Percentiles rank a stretch among this genome's conserved stretches.
Conservation (phyloP, 23 tunicate species). For the Halocynthia roretzi region DNA sequence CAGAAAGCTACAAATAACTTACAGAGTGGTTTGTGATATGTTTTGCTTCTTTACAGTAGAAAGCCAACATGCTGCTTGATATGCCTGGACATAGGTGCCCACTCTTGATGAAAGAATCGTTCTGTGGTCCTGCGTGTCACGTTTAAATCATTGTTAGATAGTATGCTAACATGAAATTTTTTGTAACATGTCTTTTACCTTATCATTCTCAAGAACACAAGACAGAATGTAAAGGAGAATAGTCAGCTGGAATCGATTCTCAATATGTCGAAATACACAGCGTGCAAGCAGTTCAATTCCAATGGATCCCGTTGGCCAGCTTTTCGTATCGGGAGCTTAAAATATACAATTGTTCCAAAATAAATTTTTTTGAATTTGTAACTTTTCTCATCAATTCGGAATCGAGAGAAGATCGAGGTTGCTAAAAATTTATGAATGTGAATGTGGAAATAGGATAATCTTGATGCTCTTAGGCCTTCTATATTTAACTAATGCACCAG, state of each 20-base stretch:
- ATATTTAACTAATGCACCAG: no score
- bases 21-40: constrained; percentile 43
- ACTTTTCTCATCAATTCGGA: no score
- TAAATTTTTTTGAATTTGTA: no score
- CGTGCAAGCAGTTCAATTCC: constrained; percentile 51
- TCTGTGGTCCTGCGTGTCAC: not conserved
- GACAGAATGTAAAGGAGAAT: constrained; percentile 35
- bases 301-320: constrained; percentile 18
- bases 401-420: no score
- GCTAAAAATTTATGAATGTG: no score
- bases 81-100: constrained; percentile 43
- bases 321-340: not conserved
- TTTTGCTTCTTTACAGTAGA: constrained; percentile 32
- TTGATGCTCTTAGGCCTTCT: no score
- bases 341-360: no score
- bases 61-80: constrained; percentile 59
- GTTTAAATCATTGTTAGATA: not conserved
- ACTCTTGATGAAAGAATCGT: constrained; percentile 18
- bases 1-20: constrained; percentile 4
- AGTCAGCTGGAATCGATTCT: constrained; percentile 62
- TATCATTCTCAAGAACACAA: not conserved
- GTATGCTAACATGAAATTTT: no score
- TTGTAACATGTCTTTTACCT: not conserved
- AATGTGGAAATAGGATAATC: no score
- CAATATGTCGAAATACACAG: constrained; percentile 37